phyloP scores from a whole-genome alignment of 2,113 vertebrate species.

The Phycodurus eques region DNA sequence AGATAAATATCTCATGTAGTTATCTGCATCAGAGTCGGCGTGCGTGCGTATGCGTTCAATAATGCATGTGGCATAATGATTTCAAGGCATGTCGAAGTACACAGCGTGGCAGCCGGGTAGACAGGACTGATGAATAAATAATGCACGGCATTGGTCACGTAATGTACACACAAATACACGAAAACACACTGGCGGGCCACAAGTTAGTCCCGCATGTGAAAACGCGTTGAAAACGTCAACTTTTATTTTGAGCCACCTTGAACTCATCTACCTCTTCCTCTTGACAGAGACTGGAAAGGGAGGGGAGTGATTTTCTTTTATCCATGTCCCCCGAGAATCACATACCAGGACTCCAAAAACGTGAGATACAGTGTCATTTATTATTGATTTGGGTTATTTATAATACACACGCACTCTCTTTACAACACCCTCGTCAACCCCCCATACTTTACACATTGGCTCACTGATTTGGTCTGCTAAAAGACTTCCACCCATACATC shows the following conservation, averaged over 20 bases:
- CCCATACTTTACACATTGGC: background rate
- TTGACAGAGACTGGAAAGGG: constrained; percentile 2
- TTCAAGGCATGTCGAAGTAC: constrained; percentile 63
- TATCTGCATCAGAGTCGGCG: constrained; percentile 54
- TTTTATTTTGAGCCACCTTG: constrained; percentile 35
- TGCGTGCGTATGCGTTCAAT: constrained; percentile 57
- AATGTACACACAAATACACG: constrained; percentile 36
- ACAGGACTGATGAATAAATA: constrained; percentile 71
- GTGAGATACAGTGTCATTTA: constrained; percentile 69
- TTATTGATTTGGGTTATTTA: constrained; percentile 79
- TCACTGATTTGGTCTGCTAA: constrained; percentile 14
- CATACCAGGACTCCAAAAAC: constrained; percentile 62
- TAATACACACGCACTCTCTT: constrained; percentile 55
- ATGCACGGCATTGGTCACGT: constrained; percentile 49
- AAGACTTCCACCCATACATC: background rate
- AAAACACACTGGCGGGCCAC: constrained; percentile 15
- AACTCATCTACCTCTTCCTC: background rate
- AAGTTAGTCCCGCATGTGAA: constrained; percentile 27
- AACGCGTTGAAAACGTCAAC: constrained; percentile 11
- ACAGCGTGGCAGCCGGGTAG: constrained; percentile 65
- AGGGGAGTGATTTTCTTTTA: constrained; percentile 23
- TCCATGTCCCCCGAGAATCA: constrained; percentile 49
- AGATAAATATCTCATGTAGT: constrained; percentile 56
- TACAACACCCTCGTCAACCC: constrained; percentile 13
- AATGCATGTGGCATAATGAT: constrained; percentile 70